A percentile compares a stretch with the other conserved stretches of the same genome.
Evolutionary conservation across 1,140 invertebrate species (phyloP).

Genomic region (Drosophila nebulosa): DNA sequence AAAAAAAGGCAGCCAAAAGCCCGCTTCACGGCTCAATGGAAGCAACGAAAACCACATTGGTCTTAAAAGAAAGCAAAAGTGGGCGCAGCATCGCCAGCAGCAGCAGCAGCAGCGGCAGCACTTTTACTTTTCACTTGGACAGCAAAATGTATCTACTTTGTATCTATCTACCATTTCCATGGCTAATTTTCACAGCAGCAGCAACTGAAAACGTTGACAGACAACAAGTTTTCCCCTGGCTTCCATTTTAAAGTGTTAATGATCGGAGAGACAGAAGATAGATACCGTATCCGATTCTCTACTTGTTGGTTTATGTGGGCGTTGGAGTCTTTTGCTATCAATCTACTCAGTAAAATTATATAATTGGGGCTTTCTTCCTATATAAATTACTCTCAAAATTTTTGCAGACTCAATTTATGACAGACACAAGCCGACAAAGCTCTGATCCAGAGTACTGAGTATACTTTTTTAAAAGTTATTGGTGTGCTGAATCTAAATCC

Average conservation of each 20-base stretch:
- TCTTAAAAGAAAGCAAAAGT: constrained; percentile 68
- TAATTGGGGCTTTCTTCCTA: neutral
- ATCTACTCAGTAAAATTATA: neutral
- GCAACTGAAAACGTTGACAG: constrained; percentile 26
- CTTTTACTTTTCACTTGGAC: constrained; percentile 67
- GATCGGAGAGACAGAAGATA: constrained; percentile 4
- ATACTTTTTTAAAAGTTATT: too few species aligned
- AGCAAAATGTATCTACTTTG: constrained; percentile 24
- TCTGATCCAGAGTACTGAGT: too few species aligned
- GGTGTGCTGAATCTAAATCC: too few species aligned
- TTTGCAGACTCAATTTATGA: too few species aligned
- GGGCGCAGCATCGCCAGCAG: constrained; percentile 32
- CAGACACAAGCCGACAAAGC: too few species aligned
- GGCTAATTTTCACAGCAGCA: constrained; percentile 61
- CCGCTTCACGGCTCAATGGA: constrained; percentile 29
- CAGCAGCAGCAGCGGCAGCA: constrained; percentile 45
- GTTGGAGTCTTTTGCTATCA: neutral
- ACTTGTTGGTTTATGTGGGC: neutral
- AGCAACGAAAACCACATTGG: constrained; percentile 11
- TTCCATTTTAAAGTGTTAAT: constrained; percentile 43
- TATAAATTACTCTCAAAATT: too few species aligned
- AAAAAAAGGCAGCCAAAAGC: neutral
- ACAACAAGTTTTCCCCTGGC: constrained; percentile 59
- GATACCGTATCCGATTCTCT: neutral
- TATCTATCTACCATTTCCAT: constrained; percentile 53